A percentile compares a stretch with the other conserved stretches of the same genome.
Conservation (phyloP, 2,888 invertebrate genomes). For the Aelia acuminata region DNA sequence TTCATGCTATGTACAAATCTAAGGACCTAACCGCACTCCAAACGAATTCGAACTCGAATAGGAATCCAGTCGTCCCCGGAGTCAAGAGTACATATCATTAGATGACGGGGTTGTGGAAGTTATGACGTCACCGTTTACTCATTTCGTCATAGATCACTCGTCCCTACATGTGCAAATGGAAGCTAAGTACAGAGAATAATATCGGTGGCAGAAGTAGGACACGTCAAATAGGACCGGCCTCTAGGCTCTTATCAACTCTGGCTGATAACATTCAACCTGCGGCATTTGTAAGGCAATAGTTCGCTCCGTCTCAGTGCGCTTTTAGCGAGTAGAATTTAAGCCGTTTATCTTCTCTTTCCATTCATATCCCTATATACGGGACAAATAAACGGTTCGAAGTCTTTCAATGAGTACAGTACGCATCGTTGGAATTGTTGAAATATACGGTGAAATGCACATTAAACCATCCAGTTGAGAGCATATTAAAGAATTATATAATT, state of each 20-base stretch:
- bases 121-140: background rate
- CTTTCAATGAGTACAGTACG: background rate
- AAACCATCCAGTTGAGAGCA: no score
- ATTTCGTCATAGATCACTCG: background rate
- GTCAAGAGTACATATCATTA: background rate
- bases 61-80: background rate
- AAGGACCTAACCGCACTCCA: background rate
- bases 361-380: background rate
- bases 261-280: conserved; percentile 36
- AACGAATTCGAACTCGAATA: background rate
- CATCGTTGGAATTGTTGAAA: background rate
- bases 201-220: conserved; percentile 10
- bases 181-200: background rate
- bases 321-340: background rate
- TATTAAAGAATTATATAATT: no score
- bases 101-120: background rate
- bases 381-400: background rate
- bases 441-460: background rate
- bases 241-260: background rate
- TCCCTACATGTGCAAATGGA: background rate
- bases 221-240: conserved; percentile 27
- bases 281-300: conserved; percentile 41
- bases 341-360: conserved; percentile 19
- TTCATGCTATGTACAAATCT: no score
- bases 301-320: background rate